Base-by-base conservation (phyloP, 2,113 vertebrate species). In the Spheniscus mendiculus region DNA sequence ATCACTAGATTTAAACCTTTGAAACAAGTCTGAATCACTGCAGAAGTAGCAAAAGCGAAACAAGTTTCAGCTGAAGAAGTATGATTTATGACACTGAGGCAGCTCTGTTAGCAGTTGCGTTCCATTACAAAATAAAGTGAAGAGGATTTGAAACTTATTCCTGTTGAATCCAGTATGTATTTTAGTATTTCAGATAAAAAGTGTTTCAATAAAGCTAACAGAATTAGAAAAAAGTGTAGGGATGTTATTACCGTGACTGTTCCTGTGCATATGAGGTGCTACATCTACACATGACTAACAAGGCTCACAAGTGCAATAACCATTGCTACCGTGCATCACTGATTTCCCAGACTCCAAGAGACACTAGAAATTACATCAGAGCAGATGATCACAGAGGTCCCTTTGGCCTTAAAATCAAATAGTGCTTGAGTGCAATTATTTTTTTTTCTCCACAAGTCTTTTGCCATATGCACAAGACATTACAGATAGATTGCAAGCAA, bases 321-420 rank as follows among this genome's bases (percentile, higher is more conserved):
- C 40, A 22, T n/a, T 16, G 6, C 10, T 40, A 9, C 27, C 0
- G 2, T 18, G 22, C 36, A 44, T 12, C 3, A 3, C 18, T 65
- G 4, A 47, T 40, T 30, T 20, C 83, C 36, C 56, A 42, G 36
- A 55, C 50, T 56, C 26, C 49, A n/a, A 17, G 45, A 59, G 13
- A 66, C 36, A 6, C 17, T 10, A 40, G 36, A 70, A 84, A 62
- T 49, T n/a, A 10, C 13, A 55, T 42, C 47, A n/a, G 5, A 86
- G 12, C 5, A 69, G 30, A 58, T n/a, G 5, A 62, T 27, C 47
- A 81, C 23, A 89, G 21, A 67, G 49, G 6, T 89, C 44, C 40
- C 10, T 62, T 21, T 9, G 4, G 20, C 52, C 53, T 69, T 77
- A 27, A 44, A 84, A 63, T 32, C 34, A 72, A 52, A 34, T 3